phyloP scores from a whole-genome alignment of 2,797 vertebrate genomes.

The Phoxinus dragarum region DNA sequence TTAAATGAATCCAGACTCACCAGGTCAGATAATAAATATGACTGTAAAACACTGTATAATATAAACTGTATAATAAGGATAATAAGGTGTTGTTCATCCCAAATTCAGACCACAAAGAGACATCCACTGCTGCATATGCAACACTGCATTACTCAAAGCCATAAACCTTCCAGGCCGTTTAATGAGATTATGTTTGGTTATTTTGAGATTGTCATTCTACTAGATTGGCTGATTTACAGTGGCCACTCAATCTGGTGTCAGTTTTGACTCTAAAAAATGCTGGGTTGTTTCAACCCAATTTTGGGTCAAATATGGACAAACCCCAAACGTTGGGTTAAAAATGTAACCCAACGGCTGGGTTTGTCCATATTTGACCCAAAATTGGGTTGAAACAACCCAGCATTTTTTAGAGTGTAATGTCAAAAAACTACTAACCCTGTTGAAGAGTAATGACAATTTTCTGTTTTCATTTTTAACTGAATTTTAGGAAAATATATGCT shows the following conservation, averaged over 20 bases:
- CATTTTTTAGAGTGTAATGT: no score
- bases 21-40: conserved; percentile 42
- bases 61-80: not conserved
- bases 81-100: not conserved
- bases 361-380: no score
- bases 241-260: not conserved
- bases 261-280: no score
- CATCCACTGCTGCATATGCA: not conserved
- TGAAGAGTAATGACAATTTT: not conserved
- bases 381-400: no score
- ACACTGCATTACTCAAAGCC: not conserved
- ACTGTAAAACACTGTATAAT: not conserved
- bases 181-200: not conserved
- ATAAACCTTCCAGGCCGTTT: not conserved
- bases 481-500: not conserved
- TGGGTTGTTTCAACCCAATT: no score
- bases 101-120: not conserved
- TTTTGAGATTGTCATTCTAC: not conserved
- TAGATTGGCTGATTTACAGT: not conserved
- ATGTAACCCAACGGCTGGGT: no score
- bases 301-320: no score
- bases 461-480: not conserved
- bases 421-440: not conserved
- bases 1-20: conserved; percentile 55
- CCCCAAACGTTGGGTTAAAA: not conserved